Conservation (phyloP, 2,797 vertebrate genomes). For the Columba guinea region DNA sequence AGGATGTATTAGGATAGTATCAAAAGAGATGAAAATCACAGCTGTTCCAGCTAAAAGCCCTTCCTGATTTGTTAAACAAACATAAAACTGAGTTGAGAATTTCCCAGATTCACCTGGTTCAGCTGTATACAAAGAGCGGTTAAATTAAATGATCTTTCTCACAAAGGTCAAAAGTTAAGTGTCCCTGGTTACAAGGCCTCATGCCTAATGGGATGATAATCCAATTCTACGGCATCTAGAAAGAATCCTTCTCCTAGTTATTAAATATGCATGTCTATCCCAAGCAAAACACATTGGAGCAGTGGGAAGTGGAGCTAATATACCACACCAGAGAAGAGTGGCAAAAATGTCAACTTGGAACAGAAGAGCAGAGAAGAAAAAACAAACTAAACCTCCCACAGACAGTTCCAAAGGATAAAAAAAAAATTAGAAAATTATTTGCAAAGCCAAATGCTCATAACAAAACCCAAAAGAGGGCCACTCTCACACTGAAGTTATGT, state of each 20-base stretch:
- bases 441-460: slow-evolving; percentile 31
- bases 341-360: slow-evolving; percentile 69
- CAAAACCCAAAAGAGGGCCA: neutral
- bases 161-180: slow-evolving; percentile 77
- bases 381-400: slow-evolving; percentile 75
- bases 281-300: slow-evolving; percentile 68
- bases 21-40: slow-evolving; percentile 71
- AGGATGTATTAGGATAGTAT: slow-evolving; percentile 71
- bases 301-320: slow-evolving; percentile 62
- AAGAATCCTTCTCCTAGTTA: slow-evolving; percentile 71
- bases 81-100: slow-evolving; percentile 61
- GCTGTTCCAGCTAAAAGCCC: slow-evolving; percentile 68
- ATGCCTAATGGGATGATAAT: slow-evolving; percentile 73
- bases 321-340: slow-evolving; percentile 38
- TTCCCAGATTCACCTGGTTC: slow-evolving; percentile 71
- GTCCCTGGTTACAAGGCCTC: slow-evolving; percentile 68
- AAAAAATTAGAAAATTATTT: slow-evolving; percentile 36
- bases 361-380: slow-evolving; percentile 67
- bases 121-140: slow-evolving; percentile 62
- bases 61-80: slow-evolving; percentile 73
- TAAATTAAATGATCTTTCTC: slow-evolving; percentile 75
- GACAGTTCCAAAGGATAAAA: slow-evolving; percentile 62
- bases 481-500: slow-evolving; percentile 36
- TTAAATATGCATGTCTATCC: slow-evolving; percentile 71
- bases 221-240: slow-evolving; percentile 68